phyloP scores from a whole-genome alignment of 1,140 invertebrate species.

The Drosophila setifemur region DNA sequence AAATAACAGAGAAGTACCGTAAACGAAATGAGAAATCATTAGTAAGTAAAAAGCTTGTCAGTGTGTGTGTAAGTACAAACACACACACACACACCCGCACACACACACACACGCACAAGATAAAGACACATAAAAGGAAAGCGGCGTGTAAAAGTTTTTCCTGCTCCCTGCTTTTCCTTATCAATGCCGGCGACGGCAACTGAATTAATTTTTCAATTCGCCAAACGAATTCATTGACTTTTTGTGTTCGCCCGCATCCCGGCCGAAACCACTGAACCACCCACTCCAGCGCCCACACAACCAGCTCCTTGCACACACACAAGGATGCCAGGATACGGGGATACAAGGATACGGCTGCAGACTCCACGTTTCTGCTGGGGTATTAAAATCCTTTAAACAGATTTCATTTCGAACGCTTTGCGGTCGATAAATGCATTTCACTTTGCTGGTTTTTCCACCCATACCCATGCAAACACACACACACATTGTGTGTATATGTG shows the following conservation, averaged over 20 bases:
- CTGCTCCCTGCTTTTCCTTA: conserved; percentile 57
- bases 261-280: not conserved
- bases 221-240: conserved; percentile 82
- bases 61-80: conserved; percentile 40
- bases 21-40: conserved; percentile 81
- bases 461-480: conserved; percentile 2
- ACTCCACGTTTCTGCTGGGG: conserved; percentile 69
- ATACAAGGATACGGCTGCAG: conserved; percentile 28
- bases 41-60: conserved; percentile 74
- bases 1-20: conserved; percentile 71
- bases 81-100: conserved; percentile 15
- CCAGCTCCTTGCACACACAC: not conserved
- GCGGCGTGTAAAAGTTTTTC: conserved; percentile 70
- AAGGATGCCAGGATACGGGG: conserved; percentile 8
- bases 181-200: conserved; percentile 74
- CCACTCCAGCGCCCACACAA: not conserved
- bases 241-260: conserved; percentile 58
- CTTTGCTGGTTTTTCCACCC: conserved; percentile 68
- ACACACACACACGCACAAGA: conserved; percentile 28
- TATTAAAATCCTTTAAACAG: conserved; percentile 82
- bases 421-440: conserved; percentile 80
- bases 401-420: conserved; percentile 82
- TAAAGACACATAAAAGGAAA: conserved; percentile 70
- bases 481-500: not conserved
- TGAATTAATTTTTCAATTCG: conserved; percentile 82